Percentiles rank a stretch among this genome's conserved stretches.
Conservation (phyloP, 2,888 invertebrate species). For the Coremacera marginata region DNA sequence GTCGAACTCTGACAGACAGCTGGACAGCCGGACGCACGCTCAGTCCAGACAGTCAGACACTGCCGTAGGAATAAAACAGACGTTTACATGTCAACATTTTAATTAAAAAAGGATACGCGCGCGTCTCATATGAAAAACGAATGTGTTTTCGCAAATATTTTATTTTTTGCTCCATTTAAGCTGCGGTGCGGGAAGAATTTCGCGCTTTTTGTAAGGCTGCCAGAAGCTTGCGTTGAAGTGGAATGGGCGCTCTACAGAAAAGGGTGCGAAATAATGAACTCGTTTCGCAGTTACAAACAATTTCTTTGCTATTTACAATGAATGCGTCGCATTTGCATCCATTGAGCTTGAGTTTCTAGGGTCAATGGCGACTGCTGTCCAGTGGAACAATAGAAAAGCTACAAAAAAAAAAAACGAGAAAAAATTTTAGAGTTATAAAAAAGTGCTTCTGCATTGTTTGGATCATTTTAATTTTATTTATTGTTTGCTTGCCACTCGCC, state of each 20-base stretch:
- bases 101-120: conserved; percentile 69
- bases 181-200: conserved; percentile 59
- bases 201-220: conserved; percentile 56
- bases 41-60: conserved; percentile 27
- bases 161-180: conserved; percentile 31
- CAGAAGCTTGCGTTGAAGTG: not conserved
- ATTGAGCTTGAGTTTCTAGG: conserved; percentile 42
- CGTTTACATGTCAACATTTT: conserved; percentile 69
- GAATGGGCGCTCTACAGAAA: conserved; percentile 39
- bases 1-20: conserved; percentile 29
- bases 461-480: conserved; percentile 70
- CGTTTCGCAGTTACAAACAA: conserved; percentile 67
- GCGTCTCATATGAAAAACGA: conserved; percentile 44
- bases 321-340: not conserved
- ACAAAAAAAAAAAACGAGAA: conserved; percentile 38
- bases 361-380: conserved; percentile 43
- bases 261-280: conserved; percentile 69
- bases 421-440: conserved; percentile 34
- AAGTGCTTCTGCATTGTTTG: conserved; percentile 59
- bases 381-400: conserved; percentile 19
- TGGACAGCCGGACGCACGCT: not conserved
- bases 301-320: conserved; percentile 55
- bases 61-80: conserved; percentile 37
- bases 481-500: conserved; percentile 64
- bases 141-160: conserved; percentile 50